Conservation (phyloP, 2,797 vertebrate genomes). For the Rhodeus uyekii region DNA sequence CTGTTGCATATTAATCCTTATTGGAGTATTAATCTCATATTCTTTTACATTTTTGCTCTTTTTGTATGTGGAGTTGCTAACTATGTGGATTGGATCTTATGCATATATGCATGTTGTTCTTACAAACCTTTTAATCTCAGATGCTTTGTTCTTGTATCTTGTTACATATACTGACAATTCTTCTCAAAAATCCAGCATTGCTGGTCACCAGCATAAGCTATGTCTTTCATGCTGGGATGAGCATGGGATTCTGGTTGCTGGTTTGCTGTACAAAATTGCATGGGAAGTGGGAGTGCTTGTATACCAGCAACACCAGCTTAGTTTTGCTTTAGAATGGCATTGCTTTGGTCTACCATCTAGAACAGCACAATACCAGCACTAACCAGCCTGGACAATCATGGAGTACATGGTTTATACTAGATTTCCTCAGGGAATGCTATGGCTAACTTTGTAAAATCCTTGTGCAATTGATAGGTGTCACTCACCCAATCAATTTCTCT, state of each 20-base stretch:
- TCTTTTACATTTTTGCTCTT: too few species aligned
- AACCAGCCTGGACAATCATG: not conserved
- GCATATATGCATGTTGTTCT: not conserved
- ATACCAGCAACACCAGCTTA: not conserved
- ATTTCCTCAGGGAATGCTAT: not conserved
- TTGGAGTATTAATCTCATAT: too few species aligned
- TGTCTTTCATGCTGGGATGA: not conserved
- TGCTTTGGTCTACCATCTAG: not conserved
- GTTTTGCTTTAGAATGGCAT: not conserved
- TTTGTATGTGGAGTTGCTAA: not conserved
- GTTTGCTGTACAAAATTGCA: too few species aligned
- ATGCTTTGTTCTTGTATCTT: not conserved
- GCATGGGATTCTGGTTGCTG: too few species aligned
- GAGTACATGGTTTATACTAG: not conserved
- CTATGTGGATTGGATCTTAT: not conserved
- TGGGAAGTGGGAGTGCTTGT: too few species aligned
- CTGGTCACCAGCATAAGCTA: not conserved
- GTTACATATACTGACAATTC: not conserved
- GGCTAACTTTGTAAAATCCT: not conserved
- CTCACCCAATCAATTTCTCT: conserved; percentile 8
- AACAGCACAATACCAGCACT: not conserved
- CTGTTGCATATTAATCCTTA: too few species aligned
- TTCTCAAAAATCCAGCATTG: not conserved
- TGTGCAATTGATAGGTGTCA: not conserved
- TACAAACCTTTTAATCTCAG: not conserved